Evolutionary conservation across 2,797 vertebrate genomes (phyloP), one percentile per base, ranked within the genome.

Genomic region (Catostomus latipinnis): DNA sequence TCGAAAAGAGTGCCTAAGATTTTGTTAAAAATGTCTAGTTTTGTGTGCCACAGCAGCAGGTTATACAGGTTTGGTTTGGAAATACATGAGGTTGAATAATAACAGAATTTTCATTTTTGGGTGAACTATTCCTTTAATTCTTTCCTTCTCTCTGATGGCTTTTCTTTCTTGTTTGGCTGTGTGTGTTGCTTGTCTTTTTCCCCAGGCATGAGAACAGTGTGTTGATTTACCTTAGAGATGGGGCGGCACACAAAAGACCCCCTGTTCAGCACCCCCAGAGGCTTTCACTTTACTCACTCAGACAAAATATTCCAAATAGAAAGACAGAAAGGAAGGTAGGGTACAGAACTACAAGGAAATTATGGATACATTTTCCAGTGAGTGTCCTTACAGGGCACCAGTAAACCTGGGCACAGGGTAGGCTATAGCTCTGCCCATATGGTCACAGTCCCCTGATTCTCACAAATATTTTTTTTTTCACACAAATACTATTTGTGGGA

Each of bases 201-300:
- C 11, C 76, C 82, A 68, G 62, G 81, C 79, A 77, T 71, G 63
- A 65, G 82, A 91, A 92, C 88, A 89, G 82, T 88, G 89, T 91
- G 80, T 77, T 68, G 52, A 68, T 71, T 60, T 68, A 84, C 74
- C 74, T 83, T 49, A 62, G 76, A 73, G 56, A 76, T 60, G 66
- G 73, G 67, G 62, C 18, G 46, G 71, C 82, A 74, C 81, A 90
- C 89, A 91, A 90, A 92, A 88, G 80, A 69, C 72, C 78, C 76
- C 87, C 86, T 92, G 90, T 91, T 78, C 77, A n/a, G 9, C 62
- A 54, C 81, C 48, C 65, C 60, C 78, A 69, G 74, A 81, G 81
- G 76, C 65, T 74, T 84, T 80, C 80, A 16, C 70, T 60, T 74
- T 63, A 50, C 45, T 69, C 65, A 80, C 81, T 85, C 82, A 56